phyloP scores from a whole-genome alignment of 2,797 vertebrate genomes.

The Sphenodon punctatus region DNA sequence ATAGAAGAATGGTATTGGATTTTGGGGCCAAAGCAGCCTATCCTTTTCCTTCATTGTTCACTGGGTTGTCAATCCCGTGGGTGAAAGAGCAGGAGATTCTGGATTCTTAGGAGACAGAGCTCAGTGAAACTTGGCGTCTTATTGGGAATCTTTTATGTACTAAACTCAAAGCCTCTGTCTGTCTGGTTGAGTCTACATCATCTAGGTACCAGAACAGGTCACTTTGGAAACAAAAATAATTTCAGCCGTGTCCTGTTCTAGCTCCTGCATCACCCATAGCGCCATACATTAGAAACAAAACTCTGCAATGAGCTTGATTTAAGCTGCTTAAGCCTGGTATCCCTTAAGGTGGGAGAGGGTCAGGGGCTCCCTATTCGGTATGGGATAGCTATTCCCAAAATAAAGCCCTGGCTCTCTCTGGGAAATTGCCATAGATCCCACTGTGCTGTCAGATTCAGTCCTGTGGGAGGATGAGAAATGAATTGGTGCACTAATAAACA shows the following conservation, averaged over 20 bases:
- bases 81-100: too few relatives aligned
- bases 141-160: too few relatives aligned
- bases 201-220: neutral
- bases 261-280: too few relatives aligned
- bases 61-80: too few relatives aligned
- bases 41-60: too few relatives aligned
- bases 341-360: neutral
- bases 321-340: neutral
- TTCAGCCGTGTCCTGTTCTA: neutral
- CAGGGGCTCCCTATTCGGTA: neutral
- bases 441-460: neutral
- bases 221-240: neutral
- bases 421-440: neutral
- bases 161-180: too few relatives aligned
- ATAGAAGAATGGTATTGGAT: too few relatives aligned
- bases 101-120: too few relatives aligned
- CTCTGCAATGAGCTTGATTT: neutral
- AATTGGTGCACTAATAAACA: neutral
- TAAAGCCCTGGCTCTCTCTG: neutral
- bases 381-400: neutral
- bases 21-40: too few relatives aligned
- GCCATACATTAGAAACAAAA: neutral
- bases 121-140: too few relatives aligned
- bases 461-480: neutral
- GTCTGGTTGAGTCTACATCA: neutral